Conservation (phyloP, 2,113 vertebrate species). For the Phalacrocorax aristotelis region DNA sequence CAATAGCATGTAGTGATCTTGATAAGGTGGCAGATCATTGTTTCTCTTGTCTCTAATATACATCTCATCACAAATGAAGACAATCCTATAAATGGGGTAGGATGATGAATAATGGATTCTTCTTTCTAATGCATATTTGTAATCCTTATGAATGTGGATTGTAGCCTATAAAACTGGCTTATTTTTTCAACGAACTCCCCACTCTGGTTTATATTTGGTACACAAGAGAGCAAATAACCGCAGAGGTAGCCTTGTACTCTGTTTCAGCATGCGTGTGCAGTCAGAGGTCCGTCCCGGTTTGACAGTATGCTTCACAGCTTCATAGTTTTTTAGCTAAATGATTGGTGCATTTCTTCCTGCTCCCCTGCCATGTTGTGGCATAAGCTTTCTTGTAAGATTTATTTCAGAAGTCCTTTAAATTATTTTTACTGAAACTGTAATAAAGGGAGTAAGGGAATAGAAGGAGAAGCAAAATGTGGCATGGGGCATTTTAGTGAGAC, state of each 20-base stretch:
- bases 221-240: neutral
- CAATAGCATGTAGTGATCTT: neutral
- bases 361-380: too few relatives aligned
- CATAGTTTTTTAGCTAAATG: neutral
- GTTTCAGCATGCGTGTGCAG: neutral
- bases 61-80: neutral
- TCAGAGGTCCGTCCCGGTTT: neutral
- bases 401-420: neutral
- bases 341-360: neutral
- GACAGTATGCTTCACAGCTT: neutral
- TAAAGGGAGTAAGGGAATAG: neutral
- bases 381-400: neutral
- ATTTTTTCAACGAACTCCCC: neutral
- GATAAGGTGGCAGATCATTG: neutral
- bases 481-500: neutral
- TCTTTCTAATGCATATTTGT: neutral
- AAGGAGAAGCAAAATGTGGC: neutral
- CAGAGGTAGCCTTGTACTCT: neutral
- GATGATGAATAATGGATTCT: neutral
- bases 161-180: neutral
- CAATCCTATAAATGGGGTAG: neutral
- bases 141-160: neutral
- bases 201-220: neutral
- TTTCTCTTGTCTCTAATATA: neutral
- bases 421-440: neutral